Evolutionary conservation across 2,888 invertebrate genomes (phyloP).

Genomic region (Torymus aiolomorphi): DNA sequence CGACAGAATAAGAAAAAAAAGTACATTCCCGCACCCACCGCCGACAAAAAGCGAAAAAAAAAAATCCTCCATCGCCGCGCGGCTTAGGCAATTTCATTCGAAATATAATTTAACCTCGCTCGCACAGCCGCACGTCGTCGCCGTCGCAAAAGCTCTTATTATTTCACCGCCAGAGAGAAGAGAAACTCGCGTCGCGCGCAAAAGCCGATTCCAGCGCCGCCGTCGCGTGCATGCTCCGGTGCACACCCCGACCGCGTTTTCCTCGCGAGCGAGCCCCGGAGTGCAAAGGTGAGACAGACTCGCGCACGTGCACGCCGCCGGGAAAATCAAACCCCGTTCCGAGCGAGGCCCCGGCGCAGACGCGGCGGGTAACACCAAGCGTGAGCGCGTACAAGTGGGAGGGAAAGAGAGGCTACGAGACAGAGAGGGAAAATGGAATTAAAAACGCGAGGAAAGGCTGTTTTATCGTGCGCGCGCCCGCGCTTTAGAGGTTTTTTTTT

Average conservation of each 20-base stretch:
- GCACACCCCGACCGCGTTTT: background rate
- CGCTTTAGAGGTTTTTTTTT: too few species aligned
- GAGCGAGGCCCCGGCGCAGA: too few species aligned
- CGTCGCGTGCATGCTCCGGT: background rate
- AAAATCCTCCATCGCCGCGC: conserved; percentile 1
- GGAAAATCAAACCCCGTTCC: too few species aligned
- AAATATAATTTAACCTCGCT: conserved; percentile 27
- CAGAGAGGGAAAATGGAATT: background rate
- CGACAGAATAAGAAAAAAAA: too few species aligned
- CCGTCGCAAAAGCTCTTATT: conserved; percentile 37
- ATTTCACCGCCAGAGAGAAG: conserved; percentile 13
- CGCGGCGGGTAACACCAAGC: too few species aligned
- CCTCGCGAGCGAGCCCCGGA: background rate
- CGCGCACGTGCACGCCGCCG: background rate
- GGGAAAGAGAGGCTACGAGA: background rate
- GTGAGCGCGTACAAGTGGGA: too few species aligned
- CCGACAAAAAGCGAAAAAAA: conserved; percentile 51
- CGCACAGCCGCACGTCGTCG: background rate
- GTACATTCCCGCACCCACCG: too few species aligned
- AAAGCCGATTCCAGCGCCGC: too few species aligned
- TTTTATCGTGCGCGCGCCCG: too few species aligned
- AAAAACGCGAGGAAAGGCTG: background rate
- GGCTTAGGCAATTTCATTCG: conserved; percentile 39
- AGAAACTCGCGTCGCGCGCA: background rate
- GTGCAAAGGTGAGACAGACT: conserved; percentile 11